Evolutionary conservation across 2,888 invertebrate species (phyloP).

Genomic region (Hirtodrosophila histrioides): DNA sequence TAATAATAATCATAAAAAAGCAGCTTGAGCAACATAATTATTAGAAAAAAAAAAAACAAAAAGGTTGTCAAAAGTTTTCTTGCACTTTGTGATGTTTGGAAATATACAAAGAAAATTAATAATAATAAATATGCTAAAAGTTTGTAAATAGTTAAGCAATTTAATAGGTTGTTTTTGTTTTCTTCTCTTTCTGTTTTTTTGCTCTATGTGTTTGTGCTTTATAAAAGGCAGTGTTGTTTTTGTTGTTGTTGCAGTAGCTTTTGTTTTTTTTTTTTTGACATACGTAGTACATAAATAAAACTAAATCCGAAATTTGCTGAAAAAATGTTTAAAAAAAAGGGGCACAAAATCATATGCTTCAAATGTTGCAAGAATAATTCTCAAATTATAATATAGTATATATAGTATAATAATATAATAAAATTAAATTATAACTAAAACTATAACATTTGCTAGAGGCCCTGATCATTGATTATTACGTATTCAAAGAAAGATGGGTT

Average conservation of each 20-base stretch:
- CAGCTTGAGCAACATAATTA: conserved; percentile 26
- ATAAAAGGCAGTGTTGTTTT: conserved; percentile 72
- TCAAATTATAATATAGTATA: conserved; percentile 8
- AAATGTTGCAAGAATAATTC: too few relatives aligned
- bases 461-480: conserved; percentile 51
- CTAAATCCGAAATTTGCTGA: conserved; percentile 30
- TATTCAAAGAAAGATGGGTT: conserved; percentile 1
- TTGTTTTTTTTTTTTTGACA: conserved; percentile 24
- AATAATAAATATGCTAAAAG: conserved; percentile 29
- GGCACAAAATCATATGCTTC: background rate
- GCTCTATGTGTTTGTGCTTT: conserved; percentile 46
- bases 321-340: conserved; percentile 1
- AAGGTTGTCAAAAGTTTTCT: conserved; percentile 15
- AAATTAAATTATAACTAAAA: conserved; percentile 34
- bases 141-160: conserved; percentile 19
- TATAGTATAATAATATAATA: conserved; percentile 13
- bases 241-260: conserved; percentile 50
- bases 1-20: conserved; percentile 28
- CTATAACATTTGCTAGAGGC: conserved; percentile 69
- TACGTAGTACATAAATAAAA: conserved; percentile 26
- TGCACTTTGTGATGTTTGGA: conserved; percentile 63
- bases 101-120: conserved; percentile 14
- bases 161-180: background rate
- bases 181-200: conserved; percentile 4
- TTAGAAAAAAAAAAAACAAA: conserved; percentile 17